Percentiles rank a stretch among this genome's conserved stretches.
Evolutionary conservation across 2,888 invertebrate species (phyloP).

Genomic region (Endotricha flammealis): DNA sequence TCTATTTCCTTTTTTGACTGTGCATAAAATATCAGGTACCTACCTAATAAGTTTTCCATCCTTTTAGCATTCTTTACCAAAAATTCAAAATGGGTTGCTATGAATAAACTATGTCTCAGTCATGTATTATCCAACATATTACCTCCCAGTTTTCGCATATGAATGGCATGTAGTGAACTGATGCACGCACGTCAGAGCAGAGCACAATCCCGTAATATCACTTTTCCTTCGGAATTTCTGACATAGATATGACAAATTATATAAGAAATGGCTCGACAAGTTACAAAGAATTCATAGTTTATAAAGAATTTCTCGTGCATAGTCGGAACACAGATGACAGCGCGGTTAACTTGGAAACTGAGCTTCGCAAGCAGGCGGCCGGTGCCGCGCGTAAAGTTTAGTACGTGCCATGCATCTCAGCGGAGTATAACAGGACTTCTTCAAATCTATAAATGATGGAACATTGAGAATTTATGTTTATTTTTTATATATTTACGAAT

Average conservation of each 20-base stretch:
- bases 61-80: too few species aligned
- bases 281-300: conserved; percentile 21
- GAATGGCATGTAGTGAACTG: conserved; percentile 3
- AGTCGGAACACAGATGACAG: conserved; percentile 20
- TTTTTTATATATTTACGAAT: too few species aligned
- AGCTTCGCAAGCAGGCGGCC: conserved; percentile 24
- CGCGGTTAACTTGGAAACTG: conserved; percentile 32
- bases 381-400: conserved; percentile 32
- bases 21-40: too few species aligned
- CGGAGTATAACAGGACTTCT: conserved; percentile 18
- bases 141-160: neutral
- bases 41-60: too few species aligned
- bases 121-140: neutral
- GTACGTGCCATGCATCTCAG: conserved; percentile 38
- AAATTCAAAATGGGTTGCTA: too few species aligned
- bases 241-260: conserved; percentile 10
- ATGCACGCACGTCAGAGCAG: neutral
- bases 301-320: conserved; percentile 22
- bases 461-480: too few species aligned
- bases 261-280: conserved; percentile 21
- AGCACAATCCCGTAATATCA: conserved; percentile 14
- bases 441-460: too few species aligned
- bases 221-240: conserved; percentile 2
- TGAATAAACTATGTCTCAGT: too few species aligned
- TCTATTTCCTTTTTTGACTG: too few species aligned